Conservation (phyloP, 2,113 vertebrate genomes). For the Phrynosoma blainvillii region DNA sequence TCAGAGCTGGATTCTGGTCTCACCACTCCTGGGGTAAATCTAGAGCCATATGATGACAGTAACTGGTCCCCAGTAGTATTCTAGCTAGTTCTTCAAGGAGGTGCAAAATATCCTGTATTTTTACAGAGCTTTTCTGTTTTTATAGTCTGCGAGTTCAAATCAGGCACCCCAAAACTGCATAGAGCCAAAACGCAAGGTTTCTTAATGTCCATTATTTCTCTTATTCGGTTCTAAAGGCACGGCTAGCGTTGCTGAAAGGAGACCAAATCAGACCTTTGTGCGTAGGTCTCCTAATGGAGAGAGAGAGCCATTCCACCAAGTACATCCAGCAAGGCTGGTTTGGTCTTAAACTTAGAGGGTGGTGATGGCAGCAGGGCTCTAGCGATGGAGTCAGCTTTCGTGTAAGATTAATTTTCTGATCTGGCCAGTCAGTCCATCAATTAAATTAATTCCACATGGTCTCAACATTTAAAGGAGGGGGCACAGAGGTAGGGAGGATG, state of each 20-base stretch:
- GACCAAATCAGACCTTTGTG: not conserved
- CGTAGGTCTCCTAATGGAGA: not conserved
- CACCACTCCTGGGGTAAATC: slow-evolving; percentile 23
- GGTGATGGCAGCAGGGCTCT: not conserved
- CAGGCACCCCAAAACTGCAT: not conserved
- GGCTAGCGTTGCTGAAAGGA: not conserved
- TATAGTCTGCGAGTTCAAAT: not conserved
- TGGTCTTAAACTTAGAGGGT: not conserved
- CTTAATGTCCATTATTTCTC: slow-evolving; percentile 3
- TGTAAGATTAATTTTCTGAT: not conserved
- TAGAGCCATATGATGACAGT: slow-evolving; percentile 21
- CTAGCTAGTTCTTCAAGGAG: not conserved
- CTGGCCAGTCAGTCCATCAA: not conserved
- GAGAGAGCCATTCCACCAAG: not conserved
- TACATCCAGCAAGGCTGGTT: not conserved
- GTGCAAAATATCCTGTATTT: not conserved
- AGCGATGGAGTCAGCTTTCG: not conserved
- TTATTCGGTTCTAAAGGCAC: not conserved
- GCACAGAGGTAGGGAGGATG: not conserved
- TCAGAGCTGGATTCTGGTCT: slow-evolving; percentile 39
- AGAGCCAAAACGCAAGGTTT: not conserved
- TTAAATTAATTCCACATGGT: not conserved
- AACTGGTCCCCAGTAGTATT: not conserved
- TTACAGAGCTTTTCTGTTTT: not conserved
- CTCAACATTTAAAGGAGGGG: not conserved